Base-by-base conservation (phyloP, 1,140 invertebrate species). In the Cydia fagiglandana region DNA sequence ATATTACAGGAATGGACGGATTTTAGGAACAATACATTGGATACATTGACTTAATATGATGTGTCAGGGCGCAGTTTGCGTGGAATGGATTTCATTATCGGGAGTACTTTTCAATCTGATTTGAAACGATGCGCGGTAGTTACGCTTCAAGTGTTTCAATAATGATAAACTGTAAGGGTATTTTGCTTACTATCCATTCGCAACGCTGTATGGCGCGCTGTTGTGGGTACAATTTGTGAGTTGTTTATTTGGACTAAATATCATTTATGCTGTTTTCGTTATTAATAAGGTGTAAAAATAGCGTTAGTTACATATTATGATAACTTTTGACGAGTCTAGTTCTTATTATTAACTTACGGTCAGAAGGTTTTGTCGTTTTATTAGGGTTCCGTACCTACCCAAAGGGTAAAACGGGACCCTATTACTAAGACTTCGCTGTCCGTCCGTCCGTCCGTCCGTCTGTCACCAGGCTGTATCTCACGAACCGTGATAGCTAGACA, bases 21-120 rank as follows among this genome's bases (percentile, higher is more conserved):
- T 56, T 56, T 17, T 17, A 56, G 53, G 15, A 56, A 56, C 53
- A 56, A 56, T 56, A 56, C 53, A 15, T 9, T n/a, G n/a, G 53
- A 56, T 56, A 17, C 53, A 56, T 56, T 56, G 53, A 56, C 53
- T 56, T 56, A 56, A 56, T 56, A 56, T 56, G 53, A 56, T 56
- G 53, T 56, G 53, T 56, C 53, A 17, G 53, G 53, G n/a, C 53
- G 53, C 53, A 56, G 53, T 56, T 56, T 56, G 53, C n/a, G 53
- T 56, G 15, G 53, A 56, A 17, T 56, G 15, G 53, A 5, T 56
- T 56, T 56, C 4, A 56, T 56, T 56, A 56, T 56, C 7, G 15
- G 5, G 53, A 56, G 53, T 56, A 56, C 53, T 56, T 56, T 56
- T 17, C 15, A 56, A 17, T 17, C 15, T n/a, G 4, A n/a, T 56